Evolutionary conservation across 2,888 invertebrate species (phyloP).

Genomic region (Mactromeris polynyma): DNA sequence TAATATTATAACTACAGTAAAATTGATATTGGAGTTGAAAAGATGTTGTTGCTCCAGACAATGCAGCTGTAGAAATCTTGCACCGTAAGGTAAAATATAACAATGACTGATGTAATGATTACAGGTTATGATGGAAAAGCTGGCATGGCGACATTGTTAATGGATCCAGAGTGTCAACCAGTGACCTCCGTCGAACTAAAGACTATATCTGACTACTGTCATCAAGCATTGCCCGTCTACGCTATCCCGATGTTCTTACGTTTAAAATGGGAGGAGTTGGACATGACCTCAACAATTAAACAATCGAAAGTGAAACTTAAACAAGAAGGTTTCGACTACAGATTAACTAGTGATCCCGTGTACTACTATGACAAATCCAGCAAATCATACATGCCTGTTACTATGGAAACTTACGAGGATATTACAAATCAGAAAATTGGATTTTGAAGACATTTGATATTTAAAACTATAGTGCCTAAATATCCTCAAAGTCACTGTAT

Average conservation of each 20-base stretch:
- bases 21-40: too few relatives aligned
- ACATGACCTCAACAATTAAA: conserved; percentile 72
- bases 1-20: too few relatives aligned
- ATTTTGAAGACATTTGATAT: not conserved
- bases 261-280: conserved; percentile 55
- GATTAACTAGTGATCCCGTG: conserved; percentile 46
- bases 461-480: too few relatives aligned
- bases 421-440: conserved; percentile 23
- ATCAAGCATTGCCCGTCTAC: conserved; percentile 77
- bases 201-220: conserved; percentile 70
- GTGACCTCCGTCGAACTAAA: conserved; percentile 53
- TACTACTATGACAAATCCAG: conserved; percentile 54
- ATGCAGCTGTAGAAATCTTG: too few relatives aligned
- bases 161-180: conserved; percentile 38
- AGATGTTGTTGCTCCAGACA: too few relatives aligned
- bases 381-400: conserved; percentile 31
- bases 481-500: too few relatives aligned
- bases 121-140: conserved; percentile 78
- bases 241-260: conserved; percentile 76
- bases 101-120: not conserved
- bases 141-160: conserved; percentile 82
- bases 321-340: conserved; percentile 66
- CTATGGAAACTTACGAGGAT: conserved; percentile 23
- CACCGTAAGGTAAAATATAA: too few relatives aligned
- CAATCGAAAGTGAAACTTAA: conserved; percentile 66